Base-by-base conservation (phyloP, 2,888 invertebrate species). In the Pilophorus perplexus region DNA sequence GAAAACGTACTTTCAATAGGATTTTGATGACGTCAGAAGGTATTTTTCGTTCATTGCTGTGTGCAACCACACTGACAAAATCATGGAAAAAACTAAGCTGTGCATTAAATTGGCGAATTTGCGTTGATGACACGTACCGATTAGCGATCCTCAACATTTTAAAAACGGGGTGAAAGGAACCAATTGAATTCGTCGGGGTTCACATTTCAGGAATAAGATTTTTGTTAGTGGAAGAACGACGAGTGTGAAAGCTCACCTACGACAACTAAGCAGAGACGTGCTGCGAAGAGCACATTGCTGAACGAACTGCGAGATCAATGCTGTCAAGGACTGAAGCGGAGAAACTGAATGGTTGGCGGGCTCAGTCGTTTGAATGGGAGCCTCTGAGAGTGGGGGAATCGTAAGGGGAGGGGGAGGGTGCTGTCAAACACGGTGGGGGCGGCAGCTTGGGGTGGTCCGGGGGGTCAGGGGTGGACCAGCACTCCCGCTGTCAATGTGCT, bases 321-420 rank as follows among this genome's bases (percentile, higher is more conserved):
- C 44, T 59, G 42, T 28, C 40, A 23, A 42, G 42, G 44, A 20
- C 42, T 59, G 40, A 40, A 25, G 44, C 27, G n/a, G n/a, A 25
- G 59, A 42, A 42, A 59, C 59, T 59, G 59, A 59, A 59, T 59
- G 59, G 59, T 57, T 22, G 40, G 59, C 59, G 14, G 22, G 25
- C 40, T 25, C 25, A 2, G 59, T 18, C 46, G 46, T 46, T 52
- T 52, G 28, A 52, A 52, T 52, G 52, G 52, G 33, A 14, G 23
- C 12, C 50, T 23, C n/a, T 6, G n/a, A 5, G 50, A 27, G 50
- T 10, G 50, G 50, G 50, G 48, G 27, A 27, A 8, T 48, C 27
- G 5, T 14, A 16, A 6, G 50, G 25, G 14, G n/a, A 28, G 16
- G 23, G 52, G 28, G 52, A 27, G 10, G 20, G 14, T 44, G 16